Evolutionary conservation across 2,113 vertebrate genomes (phyloP), one percentile per base, ranked within the genome.

Genomic region (Lontra canadensis): DNA sequence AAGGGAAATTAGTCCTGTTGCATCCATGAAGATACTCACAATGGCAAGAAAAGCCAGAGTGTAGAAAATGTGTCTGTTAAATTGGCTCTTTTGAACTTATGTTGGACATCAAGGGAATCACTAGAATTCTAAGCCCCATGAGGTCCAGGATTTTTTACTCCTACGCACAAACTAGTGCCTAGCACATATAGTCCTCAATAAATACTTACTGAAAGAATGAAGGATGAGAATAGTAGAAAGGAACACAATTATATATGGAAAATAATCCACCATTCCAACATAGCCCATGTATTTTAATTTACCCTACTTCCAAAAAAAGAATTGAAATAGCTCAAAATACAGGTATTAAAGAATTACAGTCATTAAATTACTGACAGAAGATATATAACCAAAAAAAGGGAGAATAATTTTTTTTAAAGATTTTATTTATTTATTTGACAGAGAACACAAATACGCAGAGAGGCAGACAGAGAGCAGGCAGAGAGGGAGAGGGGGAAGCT

Each of bases 1-100:
- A 73, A 95, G 12, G 36, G 44, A 49, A 91, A 74, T 83, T 79
- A 93, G 87, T 93, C 67, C 26, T 94, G 96, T 90, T 14, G 29
- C 6, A 96, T 36, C 2, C 42, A 96, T 74, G 34, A 34, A 88
- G 52, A 83, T 65, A 39, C 87, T 65, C 21, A 93, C 44, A 95
- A 88, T 49, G 18, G 47, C 71, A 80, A 86, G 36, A 3, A 93
- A 83, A 90, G 88, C 11, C 11, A 73, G 55, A 80, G 2, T 34
- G 44, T 23, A 95, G 44, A 36, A 86, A 76, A 92, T 7, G 3
- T 81, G 31, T 84, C 69, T 61, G 42, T 67, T 85, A 80, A 88
- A 88, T 10, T 85, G 85, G 17, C 14, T 74, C 57, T 94, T 59
- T 23, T 36, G 57, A 11, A 78, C 11, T 61, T 78, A 25, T 17